These are phyloP conservation scores for Fregetta grallaria DNA, from an alignment of 2,113 vertebrate genomes.

Conservation along the genomic window DNA sequence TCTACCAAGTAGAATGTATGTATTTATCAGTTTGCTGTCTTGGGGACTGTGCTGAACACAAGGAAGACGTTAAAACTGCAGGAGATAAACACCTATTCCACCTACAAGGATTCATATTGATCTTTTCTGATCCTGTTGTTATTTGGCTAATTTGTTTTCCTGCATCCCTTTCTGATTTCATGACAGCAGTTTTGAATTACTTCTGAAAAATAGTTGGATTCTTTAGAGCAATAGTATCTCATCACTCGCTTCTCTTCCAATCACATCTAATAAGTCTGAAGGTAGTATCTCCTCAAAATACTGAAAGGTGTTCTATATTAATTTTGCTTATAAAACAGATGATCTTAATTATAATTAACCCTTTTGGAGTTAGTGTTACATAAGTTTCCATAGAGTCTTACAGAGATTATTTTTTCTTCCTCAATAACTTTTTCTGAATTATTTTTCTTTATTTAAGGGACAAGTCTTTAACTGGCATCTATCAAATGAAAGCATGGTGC, in stretches of 20 bases:
- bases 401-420: background rate
- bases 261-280: background rate
- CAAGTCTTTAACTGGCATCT: background rate
- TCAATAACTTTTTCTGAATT: background rate
- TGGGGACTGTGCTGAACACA: background rate
- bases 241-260: background rate
- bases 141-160: background rate
- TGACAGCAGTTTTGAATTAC: background rate
- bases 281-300: background rate
- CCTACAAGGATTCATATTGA: background rate
- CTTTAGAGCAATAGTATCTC: background rate
- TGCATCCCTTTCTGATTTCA: background rate
- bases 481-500: slow-evolving; percentile 17
- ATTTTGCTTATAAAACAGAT: background rate
- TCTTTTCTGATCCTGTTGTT: background rate
- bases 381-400: background rate
- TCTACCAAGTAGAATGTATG: background rate
- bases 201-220: background rate
- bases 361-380: background rate
- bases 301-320: background rate
- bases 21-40: background rate
- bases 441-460: slow-evolving; percentile 11
- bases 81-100: background rate
- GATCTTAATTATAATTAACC: background rate
- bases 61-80: background rate